These are phyloP conservation scores for Spisula solida DNA, from an alignment of 2,888 invertebrate species.

Conservation along the genomic window DNA sequence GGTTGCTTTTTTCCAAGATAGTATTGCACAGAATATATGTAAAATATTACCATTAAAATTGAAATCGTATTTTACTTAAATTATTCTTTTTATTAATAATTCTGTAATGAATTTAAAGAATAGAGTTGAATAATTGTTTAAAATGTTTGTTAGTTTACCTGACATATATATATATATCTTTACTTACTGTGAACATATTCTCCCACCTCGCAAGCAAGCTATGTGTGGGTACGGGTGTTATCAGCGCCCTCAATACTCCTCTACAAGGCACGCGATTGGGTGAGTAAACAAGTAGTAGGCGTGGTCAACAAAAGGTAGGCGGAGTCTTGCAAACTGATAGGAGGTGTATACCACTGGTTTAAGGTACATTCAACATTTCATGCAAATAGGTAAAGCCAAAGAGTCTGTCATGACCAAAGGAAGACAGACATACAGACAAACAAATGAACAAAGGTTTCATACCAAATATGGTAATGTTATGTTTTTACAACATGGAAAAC, in stretches of 20 bases:
- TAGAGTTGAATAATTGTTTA: neutral
- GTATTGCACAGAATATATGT: neutral
- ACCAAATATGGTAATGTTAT: neutral
- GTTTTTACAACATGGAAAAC: conserved; percentile 14
- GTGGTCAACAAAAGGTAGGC: conserved; percentile 37
- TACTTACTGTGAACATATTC: conserved; percentile 40
- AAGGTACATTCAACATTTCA: conserved; percentile 29
- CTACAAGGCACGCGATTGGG: conserved; percentile 44
- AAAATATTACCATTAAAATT: no score
- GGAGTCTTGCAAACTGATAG: conserved; percentile 36
- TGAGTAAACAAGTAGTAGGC: conserved; percentile 42
- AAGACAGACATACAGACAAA: neutral
- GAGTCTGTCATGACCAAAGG: neutral
- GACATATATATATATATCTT: conserved; percentile 1
- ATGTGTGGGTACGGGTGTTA: conserved; percentile 29
- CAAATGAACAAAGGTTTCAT: neutral
- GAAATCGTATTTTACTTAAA: no score
- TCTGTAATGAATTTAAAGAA: neutral
- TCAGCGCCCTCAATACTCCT: conserved; percentile 49
- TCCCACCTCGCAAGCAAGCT: conserved; percentile 61
- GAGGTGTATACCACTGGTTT: conserved; percentile 30
- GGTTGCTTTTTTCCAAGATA: neutral
- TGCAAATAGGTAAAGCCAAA: conserved; percentile 23
- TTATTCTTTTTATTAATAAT: neutral
- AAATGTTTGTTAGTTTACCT: conserved; percentile 4